These are phyloP conservation scores for Lepidochrysops patricia DNA, from an alignment of 2,888 invertebrate genomes.

Conservation along the genomic window DNA sequence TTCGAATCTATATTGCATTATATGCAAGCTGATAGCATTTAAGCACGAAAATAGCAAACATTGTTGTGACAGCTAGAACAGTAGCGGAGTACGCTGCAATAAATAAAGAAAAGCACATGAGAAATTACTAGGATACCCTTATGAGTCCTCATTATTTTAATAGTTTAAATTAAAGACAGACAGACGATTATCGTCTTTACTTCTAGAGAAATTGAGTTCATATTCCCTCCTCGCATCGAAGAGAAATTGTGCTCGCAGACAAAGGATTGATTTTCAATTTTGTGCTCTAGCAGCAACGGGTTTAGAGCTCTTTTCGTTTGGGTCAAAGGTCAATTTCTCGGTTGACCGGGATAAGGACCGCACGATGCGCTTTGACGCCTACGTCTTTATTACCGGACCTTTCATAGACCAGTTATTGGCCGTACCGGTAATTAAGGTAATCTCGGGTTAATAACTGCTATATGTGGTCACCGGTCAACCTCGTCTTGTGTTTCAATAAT, in stretches of 20 bases:
- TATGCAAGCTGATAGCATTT: not conserved
- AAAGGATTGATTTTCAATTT: conserved; percentile 23
- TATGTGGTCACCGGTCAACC: not conserved
- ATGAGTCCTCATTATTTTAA: conserved; percentile 67
- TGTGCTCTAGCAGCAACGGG: conserved; percentile 21
- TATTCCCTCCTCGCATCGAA: conserved; percentile 23
- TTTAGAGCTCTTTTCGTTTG: conserved; percentile 31
- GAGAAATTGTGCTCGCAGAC: conserved; percentile 35
- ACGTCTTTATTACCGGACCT: conserved; percentile 48
- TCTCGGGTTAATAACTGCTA: conserved; percentile 27
- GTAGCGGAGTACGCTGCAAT: conserved; percentile 59
- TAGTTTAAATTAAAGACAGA: conserved; percentile 41
- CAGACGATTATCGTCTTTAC: conserved; percentile 31
- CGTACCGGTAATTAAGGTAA: conserved; percentile 40
- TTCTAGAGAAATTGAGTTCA: conserved; percentile 26
- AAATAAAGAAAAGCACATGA: conserved; percentile 66
- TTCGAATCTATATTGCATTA: not conserved
- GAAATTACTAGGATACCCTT: conserved; percentile 63
- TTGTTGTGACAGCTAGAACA: conserved; percentile 29
- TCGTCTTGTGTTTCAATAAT: not conserved
- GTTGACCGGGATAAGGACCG: conserved; percentile 52
- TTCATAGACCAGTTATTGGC: conserved; percentile 34
- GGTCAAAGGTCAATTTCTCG: conserved; percentile 26
- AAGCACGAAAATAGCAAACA: not conserved
- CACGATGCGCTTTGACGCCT: conserved; percentile 57